Evolutionary conservation across 2,113 vertebrate species (phyloP), one percentile per base, ranked within the genome.

Genomic region (Atrichornis clamosus): DNA sequence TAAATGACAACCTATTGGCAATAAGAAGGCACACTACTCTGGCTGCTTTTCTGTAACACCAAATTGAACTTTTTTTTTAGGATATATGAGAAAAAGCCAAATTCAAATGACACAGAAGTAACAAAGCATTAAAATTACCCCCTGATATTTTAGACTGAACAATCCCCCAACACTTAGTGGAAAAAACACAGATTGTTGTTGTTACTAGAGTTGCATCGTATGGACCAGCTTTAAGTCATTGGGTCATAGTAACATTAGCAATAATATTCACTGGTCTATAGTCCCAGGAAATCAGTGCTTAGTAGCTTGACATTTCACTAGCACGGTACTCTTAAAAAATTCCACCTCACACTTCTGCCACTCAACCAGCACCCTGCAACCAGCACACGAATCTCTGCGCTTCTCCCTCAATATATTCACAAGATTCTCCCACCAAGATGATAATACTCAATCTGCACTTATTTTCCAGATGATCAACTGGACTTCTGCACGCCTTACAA

Each of bases 401-500:
- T 84, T 10, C 88, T 58, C 88, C 8, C 1, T 42, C 92, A 72
- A 89, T 64, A 68, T 41, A 90, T 86, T 86, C 95, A 78, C 89
- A 74, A 60, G 90, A 81, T 84, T 86, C 90, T 76, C 88, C 88
- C 85, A 92, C 88, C 90, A 95, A 72, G 83, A 94, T 64, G 93
- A 90, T 90, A 94, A 95, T 81, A 78, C 95, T 96, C 95, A 90
- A 93, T 95, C 96, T 90, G 83, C 86, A 92, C 90, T 94, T 96
- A 93, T 96, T 96, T 96, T 96, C 95, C 90, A 96, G 95, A 96
- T 95, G 94, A 97, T 94, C 93, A 95, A 67, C 90, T 60, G 92
- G 90, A 93, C 93, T 93, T 93, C 35, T 91, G 86, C 96, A 89
- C 23, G 58, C 93, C 85, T 94, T 73, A 73, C 95, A 96, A 72